These are phyloP conservation scores for Cantharis rustica DNA, from an alignment of 2,888 invertebrate genomes.

Conservation along the genomic window DNA sequence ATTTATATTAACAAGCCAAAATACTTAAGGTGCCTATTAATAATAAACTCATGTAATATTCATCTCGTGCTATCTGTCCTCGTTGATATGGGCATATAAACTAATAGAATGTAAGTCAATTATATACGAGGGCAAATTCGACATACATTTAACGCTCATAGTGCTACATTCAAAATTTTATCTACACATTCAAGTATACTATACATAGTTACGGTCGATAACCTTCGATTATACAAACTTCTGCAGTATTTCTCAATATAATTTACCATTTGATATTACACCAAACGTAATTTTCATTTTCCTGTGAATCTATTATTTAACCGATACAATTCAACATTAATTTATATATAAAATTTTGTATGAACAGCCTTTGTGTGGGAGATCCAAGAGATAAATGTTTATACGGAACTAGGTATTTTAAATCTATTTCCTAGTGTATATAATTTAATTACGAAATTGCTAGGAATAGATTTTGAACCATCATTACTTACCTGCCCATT, in stretches of 20 bases:
- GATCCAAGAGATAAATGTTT: not conserved
- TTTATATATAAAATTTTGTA: not conserved
- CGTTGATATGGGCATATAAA: not conserved
- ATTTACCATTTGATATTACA: not conserved
- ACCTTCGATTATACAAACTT: not conserved
- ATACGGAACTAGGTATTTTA: not conserved
- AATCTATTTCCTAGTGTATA: not conserved
- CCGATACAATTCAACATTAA: not conserved
- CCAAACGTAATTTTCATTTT: not conserved
- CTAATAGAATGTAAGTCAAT: not conserved
- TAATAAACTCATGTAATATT: slow-evolving; percentile 1
- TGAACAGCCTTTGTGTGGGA: not conserved
- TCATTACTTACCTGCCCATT: not conserved
- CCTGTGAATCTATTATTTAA: not conserved
- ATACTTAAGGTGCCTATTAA: slow-evolving; percentile 1
- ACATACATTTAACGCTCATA: not conserved
- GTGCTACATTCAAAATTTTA: not conserved
- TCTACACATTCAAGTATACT: not conserved
- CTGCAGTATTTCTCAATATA: not conserved
- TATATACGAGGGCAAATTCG: not conserved
- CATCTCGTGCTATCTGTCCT: not conserved
- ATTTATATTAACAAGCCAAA: not conserved
- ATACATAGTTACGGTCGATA: not conserved
- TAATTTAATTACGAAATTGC: not conserved
- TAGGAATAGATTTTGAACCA: not conserved